Evolutionary conservation across 2,797 vertebrate species (phyloP), one percentile per base, ranked within the genome.

Genomic region (Eupleurogrammus muticus): DNA sequence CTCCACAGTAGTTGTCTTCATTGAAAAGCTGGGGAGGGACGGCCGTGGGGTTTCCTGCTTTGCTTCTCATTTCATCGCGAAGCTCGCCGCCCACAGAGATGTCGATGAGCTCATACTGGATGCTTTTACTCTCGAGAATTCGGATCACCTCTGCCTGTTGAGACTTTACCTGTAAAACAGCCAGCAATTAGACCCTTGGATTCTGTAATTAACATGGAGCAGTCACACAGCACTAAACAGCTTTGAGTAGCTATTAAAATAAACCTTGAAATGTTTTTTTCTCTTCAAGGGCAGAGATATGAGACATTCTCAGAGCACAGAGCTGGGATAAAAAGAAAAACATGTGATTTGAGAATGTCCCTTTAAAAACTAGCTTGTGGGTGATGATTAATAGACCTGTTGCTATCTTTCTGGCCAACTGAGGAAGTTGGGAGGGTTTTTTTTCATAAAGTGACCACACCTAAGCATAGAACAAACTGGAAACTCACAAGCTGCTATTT

Each of bases 21-120:
- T 97, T 98, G 93, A 97, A 97, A 0, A 99, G 95, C 91, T 98
- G 98, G 2, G 98, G 98, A 0, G 98, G 97, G 59, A 94, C 94
- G 2, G 97, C 97, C 9, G 91, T 87, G 38, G 96, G 95, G 85
- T 97, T 96, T 21, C 96, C 96, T 0, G 95, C 93, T 92, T 96
- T 96, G 16, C 71, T 89, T 61, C 97, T 95, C 98, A 99, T 99
- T 86, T 99, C 96, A 11, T 96, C 94, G 67, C 96, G 94, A 0
- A 98, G 86, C 61, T 94, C 93, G 0, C 94, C 93, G n/a, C 96
- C 95, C 89, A 95, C 92, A 9, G 98, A 96, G 90, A 99, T 98
- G 78, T 99, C 98, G 79, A 99, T 95, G 73, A 96, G 90, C 74
- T 97, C 94, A 17, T 95, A 99, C 80, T 94, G 80, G 90, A 98